phyloP scores from a whole-genome alignment of 2,888 invertebrate genomes.

The Trachelus iudaicus region DNA sequence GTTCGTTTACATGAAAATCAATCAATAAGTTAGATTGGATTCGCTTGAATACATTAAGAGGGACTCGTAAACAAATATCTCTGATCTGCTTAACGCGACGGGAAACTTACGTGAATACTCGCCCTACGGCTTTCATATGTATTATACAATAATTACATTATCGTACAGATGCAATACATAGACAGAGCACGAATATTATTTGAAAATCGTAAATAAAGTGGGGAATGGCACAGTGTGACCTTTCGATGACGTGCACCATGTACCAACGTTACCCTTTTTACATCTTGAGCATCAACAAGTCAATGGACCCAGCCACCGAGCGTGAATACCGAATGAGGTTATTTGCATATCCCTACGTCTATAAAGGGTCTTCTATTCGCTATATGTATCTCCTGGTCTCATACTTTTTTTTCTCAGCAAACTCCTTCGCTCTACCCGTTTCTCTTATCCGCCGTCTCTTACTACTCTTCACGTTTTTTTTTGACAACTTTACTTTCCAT shows the following conservation, averaged over 20 bases:
- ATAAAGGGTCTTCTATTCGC: constrained; percentile 24
- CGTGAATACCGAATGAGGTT: constrained; percentile 45
- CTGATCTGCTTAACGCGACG: background rate
- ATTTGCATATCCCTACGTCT: constrained; percentile 43
- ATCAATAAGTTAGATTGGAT: too few relatives aligned
- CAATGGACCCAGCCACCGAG: constrained; percentile 34
- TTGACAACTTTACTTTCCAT: background rate
- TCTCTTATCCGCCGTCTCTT: constrained; percentile 6
- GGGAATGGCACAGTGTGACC: background rate
- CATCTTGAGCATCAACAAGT: constrained; percentile 36
- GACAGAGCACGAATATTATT: background rate
- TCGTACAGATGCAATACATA: background rate
- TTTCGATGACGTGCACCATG: background rate
- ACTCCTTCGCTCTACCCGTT: constrained; percentile 18
- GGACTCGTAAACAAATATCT: background rate
- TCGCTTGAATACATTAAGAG: too few relatives aligned
- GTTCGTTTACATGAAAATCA: too few relatives aligned
- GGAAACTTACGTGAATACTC: background rate
- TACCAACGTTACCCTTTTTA: background rate
- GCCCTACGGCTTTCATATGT: background rate
- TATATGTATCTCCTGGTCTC: background rate
- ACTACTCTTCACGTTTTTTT: background rate
- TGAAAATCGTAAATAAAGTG: background rate
- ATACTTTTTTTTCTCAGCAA: background rate
- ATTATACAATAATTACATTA: background rate